Evolutionary conservation across 1,140 invertebrate genomes (phyloP).

Genomic region (Drosophila simulans): DNA sequence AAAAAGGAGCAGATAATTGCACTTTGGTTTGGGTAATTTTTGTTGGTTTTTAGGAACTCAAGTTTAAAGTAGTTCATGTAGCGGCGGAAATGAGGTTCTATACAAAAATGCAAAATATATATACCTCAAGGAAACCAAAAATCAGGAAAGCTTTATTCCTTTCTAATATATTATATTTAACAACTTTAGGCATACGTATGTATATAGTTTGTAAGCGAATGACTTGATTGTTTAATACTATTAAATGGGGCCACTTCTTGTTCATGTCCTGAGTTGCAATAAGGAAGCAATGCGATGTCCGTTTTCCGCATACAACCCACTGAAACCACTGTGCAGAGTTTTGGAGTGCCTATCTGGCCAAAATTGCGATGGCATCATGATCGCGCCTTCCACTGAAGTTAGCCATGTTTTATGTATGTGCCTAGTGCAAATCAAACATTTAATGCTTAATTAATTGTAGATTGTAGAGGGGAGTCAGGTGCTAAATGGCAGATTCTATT

Average conservation of each 20-base stretch:
- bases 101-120: background rate
- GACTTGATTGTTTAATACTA: too few relatives aligned
- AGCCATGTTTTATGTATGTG: constrained; percentile 68
- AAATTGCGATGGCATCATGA: constrained; percentile 34
- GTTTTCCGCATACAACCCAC: background rate
- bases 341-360: constrained; percentile 29
- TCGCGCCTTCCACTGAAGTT: constrained; percentile 8
- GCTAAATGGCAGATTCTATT: constrained; percentile 58
- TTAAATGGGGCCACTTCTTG: too few relatives aligned
- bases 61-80: too few relatives aligned
- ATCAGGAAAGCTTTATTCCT: background rate
- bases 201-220: too few relatives aligned
- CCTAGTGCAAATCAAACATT: constrained; percentile 64
- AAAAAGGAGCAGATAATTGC: background rate
- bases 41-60: background rate
- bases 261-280: background rate
- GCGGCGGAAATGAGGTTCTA: too few relatives aligned
- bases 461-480: constrained; percentile 42
- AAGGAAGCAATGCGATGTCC: background rate
- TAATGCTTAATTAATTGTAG: constrained; percentile 51
- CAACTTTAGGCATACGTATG: too few relatives aligned
- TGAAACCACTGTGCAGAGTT: constrained; percentile 21
- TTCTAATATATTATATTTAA: too few relatives aligned
- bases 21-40: background rate
- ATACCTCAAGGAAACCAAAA: background rate